Percentiles rank a stretch among this genome's conserved stretches.
Conservation (phyloP, 2,113 vertebrate species). For the Tragelaphus imberbis region DNA sequence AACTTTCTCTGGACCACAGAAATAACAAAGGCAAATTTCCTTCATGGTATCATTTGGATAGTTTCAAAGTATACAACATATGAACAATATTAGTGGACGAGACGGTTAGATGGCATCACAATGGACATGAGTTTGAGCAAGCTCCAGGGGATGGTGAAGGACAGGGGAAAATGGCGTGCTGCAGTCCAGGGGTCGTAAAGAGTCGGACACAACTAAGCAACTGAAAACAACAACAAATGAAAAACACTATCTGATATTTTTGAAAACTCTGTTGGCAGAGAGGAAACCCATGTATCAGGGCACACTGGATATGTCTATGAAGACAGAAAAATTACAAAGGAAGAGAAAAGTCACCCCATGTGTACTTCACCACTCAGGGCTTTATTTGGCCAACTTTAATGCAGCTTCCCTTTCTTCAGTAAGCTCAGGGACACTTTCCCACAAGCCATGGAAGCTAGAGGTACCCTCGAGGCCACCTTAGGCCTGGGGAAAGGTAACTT, state of each 20-base stretch:
- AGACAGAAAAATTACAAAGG: neutral
- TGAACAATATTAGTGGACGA: neutral
- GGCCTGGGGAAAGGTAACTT: neutral
- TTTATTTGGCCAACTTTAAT: neutral
- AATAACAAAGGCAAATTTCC: neutral
- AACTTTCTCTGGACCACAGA: neutral
- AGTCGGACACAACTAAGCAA: neutral
- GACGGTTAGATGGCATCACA: neutral
- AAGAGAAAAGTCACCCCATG: neutral
- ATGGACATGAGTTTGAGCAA: neutral
- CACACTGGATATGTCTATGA: neutral
- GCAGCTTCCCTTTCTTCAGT: neutral
- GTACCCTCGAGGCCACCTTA: neutral
- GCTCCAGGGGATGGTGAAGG: neutral
- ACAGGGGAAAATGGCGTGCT: neutral
- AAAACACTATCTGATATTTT: neutral
- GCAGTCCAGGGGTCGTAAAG: neutral
- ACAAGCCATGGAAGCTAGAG: neutral
- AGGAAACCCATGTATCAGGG: neutral
- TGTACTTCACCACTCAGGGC: rapidly evolving
- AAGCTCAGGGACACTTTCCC: neutral
- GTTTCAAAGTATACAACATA: neutral
- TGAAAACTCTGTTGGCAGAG: neutral
- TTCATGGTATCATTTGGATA: neutral
- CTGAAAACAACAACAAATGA: neutral